A percentile compares a stretch with the other conserved stretches of the same genome.
Evolutionary conservation across 2,797 vertebrate genomes (phyloP).

Genomic region (Tenualosa ilisha): DNA sequence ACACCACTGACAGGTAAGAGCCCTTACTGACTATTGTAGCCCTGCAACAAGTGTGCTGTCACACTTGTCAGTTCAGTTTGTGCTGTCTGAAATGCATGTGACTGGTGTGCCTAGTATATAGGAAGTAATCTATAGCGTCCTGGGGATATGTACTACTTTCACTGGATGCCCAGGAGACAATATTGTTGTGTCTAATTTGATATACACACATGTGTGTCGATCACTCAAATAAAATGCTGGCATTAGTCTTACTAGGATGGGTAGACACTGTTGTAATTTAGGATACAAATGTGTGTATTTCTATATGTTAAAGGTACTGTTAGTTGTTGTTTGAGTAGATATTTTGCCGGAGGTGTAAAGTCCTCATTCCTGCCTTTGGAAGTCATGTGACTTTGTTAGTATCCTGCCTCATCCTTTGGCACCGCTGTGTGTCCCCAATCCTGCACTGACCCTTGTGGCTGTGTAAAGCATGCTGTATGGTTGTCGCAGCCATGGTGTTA

Average conservation of each 20-base stretch:
- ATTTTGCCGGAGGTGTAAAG: not conserved
- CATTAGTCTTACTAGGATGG: not conserved
- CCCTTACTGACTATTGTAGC: not conserved
- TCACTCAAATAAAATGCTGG: not conserved
- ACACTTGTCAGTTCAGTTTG: not conserved
- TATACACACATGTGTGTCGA: not conserved
- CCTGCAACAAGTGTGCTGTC: not conserved
- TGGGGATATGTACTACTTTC: not conserved
- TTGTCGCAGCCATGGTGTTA: conserved; percentile 37
- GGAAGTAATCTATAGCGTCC: not conserved
- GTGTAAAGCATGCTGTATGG: not conserved
- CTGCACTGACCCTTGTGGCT: not conserved
- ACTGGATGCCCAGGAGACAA: not conserved
- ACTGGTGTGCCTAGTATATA: not conserved
- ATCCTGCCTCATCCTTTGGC: conserved; percentile 20
- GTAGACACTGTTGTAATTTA: not conserved
- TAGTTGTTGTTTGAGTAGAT: not conserved
- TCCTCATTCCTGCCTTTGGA: not conserved
- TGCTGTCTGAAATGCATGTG: not conserved
- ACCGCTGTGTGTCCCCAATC: conserved; percentile 34
- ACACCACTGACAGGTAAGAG: conserved; percentile 68
- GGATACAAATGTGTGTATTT: not conserved
- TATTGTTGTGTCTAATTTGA: not conserved
- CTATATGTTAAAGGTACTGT: not conserved
- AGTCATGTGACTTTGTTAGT: not conserved